Percentiles rank a stretch among this genome's conserved stretches.
These are phyloP conservation scores for Sebastes ruberrimus DNA, from an alignment of 2,797 vertebrate species.

Conservation along the genomic window DNA sequence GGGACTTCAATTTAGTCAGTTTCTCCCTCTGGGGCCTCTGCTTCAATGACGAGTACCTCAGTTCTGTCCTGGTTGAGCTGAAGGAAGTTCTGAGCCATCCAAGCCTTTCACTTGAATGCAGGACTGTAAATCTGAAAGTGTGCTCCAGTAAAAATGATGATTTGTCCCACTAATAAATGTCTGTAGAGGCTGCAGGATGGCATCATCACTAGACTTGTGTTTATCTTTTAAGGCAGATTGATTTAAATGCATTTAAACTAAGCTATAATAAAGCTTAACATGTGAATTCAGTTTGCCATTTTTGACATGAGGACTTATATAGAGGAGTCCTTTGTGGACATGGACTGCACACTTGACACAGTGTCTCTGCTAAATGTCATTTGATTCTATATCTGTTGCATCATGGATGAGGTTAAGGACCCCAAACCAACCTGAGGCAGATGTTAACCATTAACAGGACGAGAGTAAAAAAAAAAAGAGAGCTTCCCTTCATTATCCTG, in stretches of 20 bases:
- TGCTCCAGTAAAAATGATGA: not conserved
- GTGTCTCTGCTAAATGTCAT: not conserved
- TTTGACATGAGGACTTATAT: not conserved
- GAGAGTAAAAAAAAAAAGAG: not conserved
- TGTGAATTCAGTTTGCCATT: not conserved
- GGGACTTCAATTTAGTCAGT: too few species aligned
- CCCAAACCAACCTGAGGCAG: not conserved
- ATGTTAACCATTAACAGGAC: constrained; percentile 28
- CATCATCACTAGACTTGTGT: not conserved
- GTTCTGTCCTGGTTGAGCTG: too few species aligned
- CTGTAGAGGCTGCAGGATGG: not conserved
- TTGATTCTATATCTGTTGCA: not conserved
- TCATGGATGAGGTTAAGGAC: constrained; percentile 20
- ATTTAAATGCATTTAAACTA: not conserved
- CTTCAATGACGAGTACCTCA: too few species aligned
- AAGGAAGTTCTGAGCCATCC: too few species aligned
- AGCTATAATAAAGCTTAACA: not conserved
- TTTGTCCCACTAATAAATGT: not conserved
- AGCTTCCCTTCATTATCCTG: not conserved
- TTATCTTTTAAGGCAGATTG: not conserved
- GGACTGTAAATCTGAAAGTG: not conserved
- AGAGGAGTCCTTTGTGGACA: not conserved
- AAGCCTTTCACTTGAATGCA: not conserved
- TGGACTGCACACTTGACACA: not conserved
- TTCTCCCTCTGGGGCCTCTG: too few species aligned